Conservation (phyloP, 2,888 invertebrate genomes). For the Temnothorax rugatulus region DNA sequence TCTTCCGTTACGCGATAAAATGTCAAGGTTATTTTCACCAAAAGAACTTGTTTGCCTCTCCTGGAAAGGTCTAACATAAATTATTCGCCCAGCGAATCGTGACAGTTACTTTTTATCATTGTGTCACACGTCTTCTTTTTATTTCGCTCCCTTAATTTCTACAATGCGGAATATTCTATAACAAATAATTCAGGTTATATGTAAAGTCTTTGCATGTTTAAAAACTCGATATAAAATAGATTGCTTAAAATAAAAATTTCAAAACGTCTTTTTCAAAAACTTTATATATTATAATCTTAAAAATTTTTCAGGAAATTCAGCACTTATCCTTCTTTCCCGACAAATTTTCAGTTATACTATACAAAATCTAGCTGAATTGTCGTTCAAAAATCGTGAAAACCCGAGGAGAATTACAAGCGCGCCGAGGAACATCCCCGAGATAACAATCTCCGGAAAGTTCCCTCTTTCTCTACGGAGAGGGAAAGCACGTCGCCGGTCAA, state of each 20-base stretch:
- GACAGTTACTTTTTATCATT: conserved; percentile 30
- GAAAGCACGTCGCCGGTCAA: conserved; percentile 42
- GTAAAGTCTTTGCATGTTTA: background rate
- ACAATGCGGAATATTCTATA: background rate
- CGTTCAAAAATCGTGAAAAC: background rate
- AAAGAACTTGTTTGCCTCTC: conserved; percentile 19
- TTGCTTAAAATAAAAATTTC: background rate
- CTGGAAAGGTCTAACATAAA: conserved; percentile 33
- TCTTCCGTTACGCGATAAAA: background rate
- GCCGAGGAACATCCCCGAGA: conserved; percentile 6
- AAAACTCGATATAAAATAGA: background rate
- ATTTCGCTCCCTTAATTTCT: background rate
- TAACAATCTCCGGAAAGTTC: conserved; percentile 39
- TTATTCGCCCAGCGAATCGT: conserved; percentile 23
- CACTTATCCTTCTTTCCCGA: background rate
- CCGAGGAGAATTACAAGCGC: background rate
- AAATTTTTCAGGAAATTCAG: background rate
- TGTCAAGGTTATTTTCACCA: conserved; percentile 46
- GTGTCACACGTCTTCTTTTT: background rate
- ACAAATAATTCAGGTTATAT: conserved; percentile 2
- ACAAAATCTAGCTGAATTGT: background rate
- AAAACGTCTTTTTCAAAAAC: background rate
- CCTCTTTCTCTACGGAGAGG: conserved; percentile 19
- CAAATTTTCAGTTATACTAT: conserved; percentile 12
- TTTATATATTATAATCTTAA: no score